A percentile compares a stretch with the other conserved stretches of the same genome.
These are phyloP conservation scores for Tipula confusa DNA, from an alignment of 2,888 invertebrate species.

Conservation along the genomic window DNA sequence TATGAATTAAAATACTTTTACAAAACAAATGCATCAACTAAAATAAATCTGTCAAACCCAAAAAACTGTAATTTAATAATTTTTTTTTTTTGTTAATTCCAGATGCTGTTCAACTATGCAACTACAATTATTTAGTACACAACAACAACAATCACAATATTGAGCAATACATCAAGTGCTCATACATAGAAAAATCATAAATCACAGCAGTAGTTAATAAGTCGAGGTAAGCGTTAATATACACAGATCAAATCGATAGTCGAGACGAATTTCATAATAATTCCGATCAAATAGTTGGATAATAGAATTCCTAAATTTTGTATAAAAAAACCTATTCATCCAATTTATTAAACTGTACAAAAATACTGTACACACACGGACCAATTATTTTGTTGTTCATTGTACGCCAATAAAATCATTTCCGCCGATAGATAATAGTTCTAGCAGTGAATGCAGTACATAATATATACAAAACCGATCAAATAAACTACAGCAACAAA, in stretches of 20 bases:
- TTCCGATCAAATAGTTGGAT: not conserved
- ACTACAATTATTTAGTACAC: not conserved
- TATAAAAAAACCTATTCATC: not conserved
- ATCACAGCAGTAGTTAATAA: not conserved
- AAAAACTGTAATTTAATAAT: not conserved
- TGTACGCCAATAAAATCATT: not conserved
- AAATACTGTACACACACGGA: not conserved
- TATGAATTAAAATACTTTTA: not conserved
- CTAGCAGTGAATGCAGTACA: not conserved
- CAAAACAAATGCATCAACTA: not conserved
- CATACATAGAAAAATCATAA: not conserved
- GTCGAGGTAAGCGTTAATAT: not conserved
- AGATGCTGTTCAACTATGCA: not conserved
- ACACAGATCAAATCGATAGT: not conserved
- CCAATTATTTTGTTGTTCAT: not conserved
- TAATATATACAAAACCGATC: not conserved
- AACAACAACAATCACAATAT: not conserved
- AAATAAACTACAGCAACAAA: not conserved
- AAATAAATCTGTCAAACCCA: not conserved
- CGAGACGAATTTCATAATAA: not conserved
- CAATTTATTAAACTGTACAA: not conserved
- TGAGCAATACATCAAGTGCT: not conserved
- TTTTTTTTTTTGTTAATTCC: not conserved
- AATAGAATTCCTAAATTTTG: not conserved
- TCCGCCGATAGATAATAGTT: not conserved